These are phyloP conservation scores for Caenorhabditis virilis DNA, from an alignment of 2,888 invertebrate genomes.

Conservation along the genomic window DNA sequence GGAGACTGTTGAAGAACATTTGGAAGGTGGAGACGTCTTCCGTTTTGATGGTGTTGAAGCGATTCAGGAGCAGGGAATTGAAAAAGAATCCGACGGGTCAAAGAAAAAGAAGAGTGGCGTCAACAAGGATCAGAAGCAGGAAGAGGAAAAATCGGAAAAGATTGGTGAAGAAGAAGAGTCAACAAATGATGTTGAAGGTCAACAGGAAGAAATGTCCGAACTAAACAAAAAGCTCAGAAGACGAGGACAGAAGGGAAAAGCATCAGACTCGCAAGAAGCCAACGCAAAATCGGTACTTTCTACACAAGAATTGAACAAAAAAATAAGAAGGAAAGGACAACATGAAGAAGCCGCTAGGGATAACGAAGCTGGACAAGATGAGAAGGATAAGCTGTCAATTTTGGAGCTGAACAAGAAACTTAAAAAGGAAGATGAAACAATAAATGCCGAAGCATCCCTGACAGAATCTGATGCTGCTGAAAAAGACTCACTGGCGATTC, in stretches of 20 bases:
- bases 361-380: slow-evolving; percentile 1
- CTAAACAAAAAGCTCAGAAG: no score
- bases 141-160: slow-evolving; percentile 4
- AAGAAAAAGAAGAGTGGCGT: slow-evolving; percentile 5
- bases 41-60: no score
- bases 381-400: slow-evolving; percentile 3
- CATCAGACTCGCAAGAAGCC: no score
- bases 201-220: no score
- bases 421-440: slow-evolving; percentile 1
- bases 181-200: no score
- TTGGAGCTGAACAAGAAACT: slow-evolving; percentile 4
- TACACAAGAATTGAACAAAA: slow-evolving; percentile 17
- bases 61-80: no score
- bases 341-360: neutral
- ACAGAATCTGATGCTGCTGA: neutral
- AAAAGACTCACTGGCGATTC: no score
- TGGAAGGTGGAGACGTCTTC: slow-evolving; percentile 3
- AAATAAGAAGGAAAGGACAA: slow-evolving; percentile 8
- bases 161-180: neutral
- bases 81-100: slow-evolving; percentile 8
- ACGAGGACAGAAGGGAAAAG: no score
- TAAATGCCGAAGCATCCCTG: slow-evolving; percentile 1
- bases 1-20: slow-evolving; percentile 28
- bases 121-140: slow-evolving; percentile 6
- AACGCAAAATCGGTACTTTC: slow-evolving; percentile 7